Evolutionary conservation across 1,140 invertebrate genomes (phyloP).

Genomic region (Gonioctena quinquepunctata): DNA sequence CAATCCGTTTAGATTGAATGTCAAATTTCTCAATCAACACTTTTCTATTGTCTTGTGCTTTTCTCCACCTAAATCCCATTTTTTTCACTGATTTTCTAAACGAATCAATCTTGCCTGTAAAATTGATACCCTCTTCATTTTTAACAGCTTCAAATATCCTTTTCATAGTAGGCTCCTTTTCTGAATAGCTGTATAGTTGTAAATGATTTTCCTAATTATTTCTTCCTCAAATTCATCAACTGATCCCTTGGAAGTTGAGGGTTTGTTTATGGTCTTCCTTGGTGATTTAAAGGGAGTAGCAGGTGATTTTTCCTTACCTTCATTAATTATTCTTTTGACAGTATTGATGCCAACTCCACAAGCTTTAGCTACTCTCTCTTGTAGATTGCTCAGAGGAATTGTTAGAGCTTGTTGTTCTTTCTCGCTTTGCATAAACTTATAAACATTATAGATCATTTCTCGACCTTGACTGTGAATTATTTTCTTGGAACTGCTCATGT

Average conservation of each 20-base stretch:
- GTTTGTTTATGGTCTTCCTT: not conserved
- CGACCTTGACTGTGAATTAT: not conserved
- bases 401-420: not conserved
- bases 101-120: not conserved
- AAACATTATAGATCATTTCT: not conserved
- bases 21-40: not conserved
- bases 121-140: not conserved
- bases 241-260: conserved; percentile 1
- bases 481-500: too few relatives aligned
- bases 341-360: not conserved
- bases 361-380: not conserved
- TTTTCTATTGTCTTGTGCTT: not conserved
- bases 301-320: not conserved
- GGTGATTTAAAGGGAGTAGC: not conserved
- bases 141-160: not conserved
- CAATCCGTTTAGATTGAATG: not conserved
- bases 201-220: not conserved
- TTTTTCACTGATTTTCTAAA: not conserved
- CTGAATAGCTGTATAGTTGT: not conserved
- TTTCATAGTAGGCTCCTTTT: not conserved
- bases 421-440: not conserved
- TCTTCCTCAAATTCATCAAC: too few relatives aligned
- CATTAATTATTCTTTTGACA: not conserved
- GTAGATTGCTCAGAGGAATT: not conserved
- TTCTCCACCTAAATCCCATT: not conserved